These are phyloP conservation scores for Coregonus ussuriensis DNA, from an alignment of 2,797 vertebrate genomes.

Conservation along the genomic window DNA sequence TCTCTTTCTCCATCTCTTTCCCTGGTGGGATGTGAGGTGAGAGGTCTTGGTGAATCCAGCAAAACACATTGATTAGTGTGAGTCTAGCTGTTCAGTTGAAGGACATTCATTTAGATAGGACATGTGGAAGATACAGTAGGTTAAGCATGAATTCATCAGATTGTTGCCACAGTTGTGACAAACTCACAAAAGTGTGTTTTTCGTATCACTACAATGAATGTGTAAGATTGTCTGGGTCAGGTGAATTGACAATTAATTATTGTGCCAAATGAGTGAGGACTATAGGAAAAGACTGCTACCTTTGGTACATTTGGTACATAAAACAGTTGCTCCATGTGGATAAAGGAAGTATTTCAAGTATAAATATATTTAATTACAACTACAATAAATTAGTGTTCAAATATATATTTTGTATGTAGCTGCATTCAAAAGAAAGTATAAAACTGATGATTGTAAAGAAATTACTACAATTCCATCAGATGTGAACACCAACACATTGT, in stretches of 20 bases:
- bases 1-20: slow-evolving; percentile 23
- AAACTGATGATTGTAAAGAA: slow-evolving; percentile 23
- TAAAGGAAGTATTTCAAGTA: slow-evolving; percentile 56
- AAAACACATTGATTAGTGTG: slow-evolving; percentile 27
- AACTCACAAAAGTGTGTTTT: slow-evolving; percentile 31
- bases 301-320: background rate
- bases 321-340: slow-evolving; percentile 49
- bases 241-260: slow-evolving; percentile 4
- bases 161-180: slow-evolving; percentile 39
- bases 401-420: slow-evolving; percentile 76
- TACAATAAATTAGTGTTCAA: slow-evolving; percentile 51
- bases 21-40: slow-evolving; percentile 4
- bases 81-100: slow-evolving; percentile 34
- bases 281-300: background rate
- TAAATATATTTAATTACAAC: slow-evolving; percentile 65
- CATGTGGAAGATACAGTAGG: background rate
- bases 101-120: slow-evolving; percentile 17
- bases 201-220: slow-evolving; percentile 27
- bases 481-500: slow-evolving; percentile 51
- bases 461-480: slow-evolving; percentile 34
- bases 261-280: slow-evolving; percentile 6
- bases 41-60: slow-evolving; percentile 21
- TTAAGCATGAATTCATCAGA: slow-evolving; percentile 38
- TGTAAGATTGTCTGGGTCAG: slow-evolving; percentile 10
- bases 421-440: slow-evolving; percentile 52